Evolutionary conservation across 2,888 invertebrate species (phyloP), one percentile per base, ranked within the genome.

Genomic region (Hypercompe scribonia): DNA sequence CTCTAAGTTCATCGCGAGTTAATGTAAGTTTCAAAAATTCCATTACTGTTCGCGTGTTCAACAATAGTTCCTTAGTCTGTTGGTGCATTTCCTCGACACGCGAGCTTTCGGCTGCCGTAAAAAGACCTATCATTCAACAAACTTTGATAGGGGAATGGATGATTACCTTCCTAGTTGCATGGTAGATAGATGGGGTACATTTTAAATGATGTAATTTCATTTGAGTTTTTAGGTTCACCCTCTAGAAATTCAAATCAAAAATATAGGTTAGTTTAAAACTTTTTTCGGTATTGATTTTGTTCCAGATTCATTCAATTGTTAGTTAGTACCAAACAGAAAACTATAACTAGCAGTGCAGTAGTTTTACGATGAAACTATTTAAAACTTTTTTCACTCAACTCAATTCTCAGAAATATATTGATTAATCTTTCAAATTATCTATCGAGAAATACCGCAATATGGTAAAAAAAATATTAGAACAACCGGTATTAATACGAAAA

Each of bases 1-100:
- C 24, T 50, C 24, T 3, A 54, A 76, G 74, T 75, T 70, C 74
- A 75, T 73, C 75, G 70, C 79, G 70, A 74, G 31, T 77, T 78
- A 79, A 83, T 81, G 84, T 78, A 70, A 83, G 79, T 84, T 88
- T 83, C 76, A 79, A 77, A 85, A 85, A 85, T 82, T 80, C 88
- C 87, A 88, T 87, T 88, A 83, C 68, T 58, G 75, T 64, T 89
- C 71, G 89, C 89, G 88, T 90, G 90, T 78, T 79, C 28, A n/a
- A 68, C 50, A 68, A 75, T 77, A 84, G 78, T 88, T 86, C 68
- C 65, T 33, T 76, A 76, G 81, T 66, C 34, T 75, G 81, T 64
- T 81, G 76, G 72, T 87, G 86, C 89, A 88, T 84, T 89, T 84
- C 81, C 87, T 77, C 24, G 69, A 69, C 88, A 89, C 89, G 89